phyloP scores from a whole-genome alignment of 2,888 invertebrate species.

The Leptogaster cylindrica region DNA sequence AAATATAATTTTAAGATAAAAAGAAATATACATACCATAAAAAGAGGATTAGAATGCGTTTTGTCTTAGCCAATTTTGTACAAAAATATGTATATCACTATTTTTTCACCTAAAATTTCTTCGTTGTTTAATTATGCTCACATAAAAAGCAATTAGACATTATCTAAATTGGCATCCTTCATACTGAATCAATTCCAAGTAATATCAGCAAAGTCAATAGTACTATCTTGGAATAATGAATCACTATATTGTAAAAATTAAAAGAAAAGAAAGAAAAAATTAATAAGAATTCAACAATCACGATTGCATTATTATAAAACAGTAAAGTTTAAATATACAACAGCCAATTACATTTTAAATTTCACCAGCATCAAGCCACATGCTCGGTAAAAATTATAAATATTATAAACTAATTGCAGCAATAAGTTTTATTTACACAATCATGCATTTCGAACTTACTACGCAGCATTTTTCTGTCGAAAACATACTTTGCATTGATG shows the following conservation, averaged over 20 bases:
- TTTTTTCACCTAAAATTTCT: conserved; percentile 6
- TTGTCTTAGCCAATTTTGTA: conserved; percentile 7
- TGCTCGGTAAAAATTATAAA: no score
- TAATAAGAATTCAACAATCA: no score
- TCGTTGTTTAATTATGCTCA: conserved; percentile 9
- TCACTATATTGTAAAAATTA: conserved; percentile 19
- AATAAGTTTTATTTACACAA: no score
- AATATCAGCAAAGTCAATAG: conserved; percentile 30
- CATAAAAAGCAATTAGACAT: conserved; percentile 2
- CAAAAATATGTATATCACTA: conserved; percentile 22
- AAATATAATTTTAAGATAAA: no score
- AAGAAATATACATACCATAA: conserved; percentile 37
- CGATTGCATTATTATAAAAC: no score
- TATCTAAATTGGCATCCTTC: conserved; percentile 7
- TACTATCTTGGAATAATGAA: conserved; percentile 26
- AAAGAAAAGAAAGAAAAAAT: conserved; percentile 6
- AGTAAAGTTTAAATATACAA: no score
- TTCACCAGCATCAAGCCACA: no score
- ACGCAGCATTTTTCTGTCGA: no score
- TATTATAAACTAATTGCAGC: no score
- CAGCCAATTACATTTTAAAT: no score
- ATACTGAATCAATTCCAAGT: conserved; percentile 13
- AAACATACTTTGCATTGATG: no score
- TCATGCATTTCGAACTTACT: no score
- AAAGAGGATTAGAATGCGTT: conserved; percentile 9